Conservation (phyloP, 1,140 invertebrate species). For the Cyrtorhinus lividipennis region DNA sequence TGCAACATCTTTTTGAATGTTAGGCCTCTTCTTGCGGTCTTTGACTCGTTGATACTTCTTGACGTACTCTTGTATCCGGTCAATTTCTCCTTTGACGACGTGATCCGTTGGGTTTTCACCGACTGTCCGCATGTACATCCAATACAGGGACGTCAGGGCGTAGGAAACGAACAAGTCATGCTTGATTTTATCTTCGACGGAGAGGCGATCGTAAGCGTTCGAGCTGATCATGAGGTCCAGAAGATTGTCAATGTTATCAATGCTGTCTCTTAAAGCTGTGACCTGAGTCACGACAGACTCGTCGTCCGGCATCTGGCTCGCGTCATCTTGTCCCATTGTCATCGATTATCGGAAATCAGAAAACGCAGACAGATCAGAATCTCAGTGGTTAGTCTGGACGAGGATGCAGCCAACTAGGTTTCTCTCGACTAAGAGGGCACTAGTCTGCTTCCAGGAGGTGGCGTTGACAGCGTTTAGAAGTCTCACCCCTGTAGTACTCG, state of each 20-base stretch:
- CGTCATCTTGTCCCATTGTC: neutral
- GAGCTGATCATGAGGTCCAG: conserved; percentile 23
- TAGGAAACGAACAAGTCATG: conserved; percentile 42
- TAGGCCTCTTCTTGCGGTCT: conserved; percentile 37
- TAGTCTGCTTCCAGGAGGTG: too few species aligned
- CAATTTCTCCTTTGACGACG: conserved; percentile 32
- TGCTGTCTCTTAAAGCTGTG: conserved; percentile 34
- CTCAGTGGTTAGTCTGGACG: too few species aligned
- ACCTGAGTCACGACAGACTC: conserved; percentile 34
- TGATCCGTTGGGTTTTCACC: conserved; percentile 34
- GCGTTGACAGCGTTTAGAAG: too few species aligned
- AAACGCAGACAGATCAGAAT: too few species aligned
- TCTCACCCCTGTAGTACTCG: too few species aligned
- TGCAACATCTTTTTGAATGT: conserved; percentile 37
- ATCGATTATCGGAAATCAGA: too few species aligned
- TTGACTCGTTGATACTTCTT: conserved; percentile 39
- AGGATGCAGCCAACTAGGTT: too few species aligned
- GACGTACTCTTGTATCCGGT: conserved; percentile 40
- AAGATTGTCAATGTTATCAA: conserved; percentile 36
- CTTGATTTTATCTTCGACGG: conserved; percentile 39
- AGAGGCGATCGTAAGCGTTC: conserved; percentile 34
- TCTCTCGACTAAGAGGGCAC: too few species aligned
- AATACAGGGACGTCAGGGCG: conserved; percentile 41
- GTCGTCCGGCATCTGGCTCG: conserved; percentile 29
- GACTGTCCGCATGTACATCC: conserved; percentile 39